These are phyloP conservation scores for Anagyrus pseudococci DNA, from an alignment of 2,888 invertebrate genomes.

Conservation along the genomic window DNA sequence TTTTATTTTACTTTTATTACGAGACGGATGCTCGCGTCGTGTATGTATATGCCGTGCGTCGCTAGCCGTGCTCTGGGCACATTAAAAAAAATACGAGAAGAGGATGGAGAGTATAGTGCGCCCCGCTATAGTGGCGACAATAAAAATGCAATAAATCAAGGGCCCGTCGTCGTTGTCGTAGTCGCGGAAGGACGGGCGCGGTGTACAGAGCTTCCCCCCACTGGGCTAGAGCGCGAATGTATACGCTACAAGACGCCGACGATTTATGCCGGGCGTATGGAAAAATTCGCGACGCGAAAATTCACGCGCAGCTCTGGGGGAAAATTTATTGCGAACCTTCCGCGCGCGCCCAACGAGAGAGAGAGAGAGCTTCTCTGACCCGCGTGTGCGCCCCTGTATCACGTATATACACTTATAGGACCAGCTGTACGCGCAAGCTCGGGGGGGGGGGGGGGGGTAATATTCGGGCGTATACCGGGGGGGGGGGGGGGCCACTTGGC, in stretches of 20 bases:
- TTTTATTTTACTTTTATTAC: no score
- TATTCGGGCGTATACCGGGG: no score
- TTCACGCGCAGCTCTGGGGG: background rate
- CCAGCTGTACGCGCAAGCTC: no score
- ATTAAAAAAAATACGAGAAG: background rate
- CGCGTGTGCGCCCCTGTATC: no score
- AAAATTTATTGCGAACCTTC: background rate
- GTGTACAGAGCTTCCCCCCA: background rate
- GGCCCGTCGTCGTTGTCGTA: background rate
- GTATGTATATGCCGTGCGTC: no score
- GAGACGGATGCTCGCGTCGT: no score
- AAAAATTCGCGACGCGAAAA: background rate
- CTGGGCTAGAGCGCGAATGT: no score
- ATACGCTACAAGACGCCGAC: background rate
- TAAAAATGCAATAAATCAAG: conserved; percentile 34
- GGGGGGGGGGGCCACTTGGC: no score
- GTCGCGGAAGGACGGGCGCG: background rate
- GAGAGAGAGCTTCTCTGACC: no score
- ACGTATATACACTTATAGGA: no score
- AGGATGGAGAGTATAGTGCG: background rate
- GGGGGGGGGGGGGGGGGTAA: no score
- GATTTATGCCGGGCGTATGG: no score
- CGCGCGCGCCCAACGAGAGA: background rate
- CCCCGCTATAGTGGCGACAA: conserved; percentile 14
- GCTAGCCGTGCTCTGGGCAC: background rate